Conservation (phyloP, 64 coral and sea anemone species). For the Anthopleura sola region DNA sequence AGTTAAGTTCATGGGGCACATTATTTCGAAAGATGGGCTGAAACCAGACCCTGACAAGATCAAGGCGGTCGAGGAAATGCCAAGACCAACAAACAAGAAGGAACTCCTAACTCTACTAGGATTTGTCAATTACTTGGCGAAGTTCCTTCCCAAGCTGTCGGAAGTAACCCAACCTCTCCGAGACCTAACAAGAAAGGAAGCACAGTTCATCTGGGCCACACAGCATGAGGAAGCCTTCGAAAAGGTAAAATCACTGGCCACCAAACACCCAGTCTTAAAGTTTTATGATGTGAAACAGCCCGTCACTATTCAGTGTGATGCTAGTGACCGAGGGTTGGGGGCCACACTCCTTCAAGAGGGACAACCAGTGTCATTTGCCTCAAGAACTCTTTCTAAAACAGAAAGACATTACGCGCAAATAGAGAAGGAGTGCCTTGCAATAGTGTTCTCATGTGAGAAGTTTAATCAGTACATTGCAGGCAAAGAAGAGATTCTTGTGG, state of each 20-base stretch:
- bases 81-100: conserved; percentile 24
- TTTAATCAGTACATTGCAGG: conserved; percentile 26
- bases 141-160: conserved; percentile 30
- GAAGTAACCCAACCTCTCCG: conserved; percentile 14
- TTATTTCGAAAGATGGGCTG: conserved; percentile 47
- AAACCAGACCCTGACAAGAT: conserved; percentile 56
- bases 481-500: conserved; percentile 28
- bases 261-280: conserved; percentile 10
- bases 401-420: conserved; percentile 26
- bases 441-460: conserved; percentile 17
- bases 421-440: conserved; percentile 14
- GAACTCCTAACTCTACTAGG: conserved; percentile 35
- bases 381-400: conserved; percentile 9
- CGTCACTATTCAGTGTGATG: conserved; percentile 26
- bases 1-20: conserved; percentile 57
- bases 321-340: conserved; percentile 2
- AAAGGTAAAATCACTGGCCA: neutral
- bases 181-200: conserved; percentile 16
- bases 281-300: conserved; percentile 8
- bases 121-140: conserved; percentile 36
- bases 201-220: conserved; percentile 22
- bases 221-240: conserved; percentile 35
- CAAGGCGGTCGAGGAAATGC: conserved; percentile 24
- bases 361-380: neutral
- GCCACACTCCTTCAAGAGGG: conserved; percentile 17